A percentile compares a stretch with the other conserved stretches of the same genome.
Evolutionary conservation across 2,888 invertebrate genomes (phyloP).

Genomic region (Himalopsyche tibetana): DNA sequence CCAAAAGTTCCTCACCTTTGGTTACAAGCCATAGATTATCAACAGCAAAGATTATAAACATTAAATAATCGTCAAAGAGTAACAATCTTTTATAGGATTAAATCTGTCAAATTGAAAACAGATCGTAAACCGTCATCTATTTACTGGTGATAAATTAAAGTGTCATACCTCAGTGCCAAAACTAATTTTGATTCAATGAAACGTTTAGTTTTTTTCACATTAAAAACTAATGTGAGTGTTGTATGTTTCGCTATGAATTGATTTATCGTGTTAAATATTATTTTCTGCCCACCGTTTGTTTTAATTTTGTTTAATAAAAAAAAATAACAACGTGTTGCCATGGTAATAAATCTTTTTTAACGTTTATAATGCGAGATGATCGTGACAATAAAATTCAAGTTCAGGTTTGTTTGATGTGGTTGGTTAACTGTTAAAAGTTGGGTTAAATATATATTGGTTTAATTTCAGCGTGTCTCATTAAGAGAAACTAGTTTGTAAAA

Average conservation of each 20-base stretch:
- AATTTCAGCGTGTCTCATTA: slow-evolving; percentile 15
- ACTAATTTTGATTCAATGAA: not conserved
- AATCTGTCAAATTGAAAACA: no score
- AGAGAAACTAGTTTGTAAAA: not conserved
- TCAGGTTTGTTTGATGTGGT: not conserved
- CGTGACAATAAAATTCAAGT: not conserved
- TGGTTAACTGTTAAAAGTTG: not conserved
- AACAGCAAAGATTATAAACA: no score
- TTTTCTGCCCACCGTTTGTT: slow-evolving; percentile 4
- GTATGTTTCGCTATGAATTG: not conserved
- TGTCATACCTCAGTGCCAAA: not conserved
- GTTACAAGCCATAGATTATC: no score
- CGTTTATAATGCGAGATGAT: not conserved
- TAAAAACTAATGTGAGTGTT: not conserved
- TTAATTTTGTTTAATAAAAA: not conserved
- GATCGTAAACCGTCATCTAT: no score
- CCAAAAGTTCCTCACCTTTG: no score
- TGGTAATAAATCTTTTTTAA: slow-evolving; percentile 4
- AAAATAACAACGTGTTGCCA: not conserved
- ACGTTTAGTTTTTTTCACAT: not conserved
- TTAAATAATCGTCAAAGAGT: no score
- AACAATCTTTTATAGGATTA: no score
- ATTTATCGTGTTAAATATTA: not conserved
- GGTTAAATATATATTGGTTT: not conserved
- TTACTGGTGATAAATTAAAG: not conserved